Evolutionary conservation across 2,113 vertebrate species (phyloP).

Genomic region (Propithecus coquereli): DNA sequence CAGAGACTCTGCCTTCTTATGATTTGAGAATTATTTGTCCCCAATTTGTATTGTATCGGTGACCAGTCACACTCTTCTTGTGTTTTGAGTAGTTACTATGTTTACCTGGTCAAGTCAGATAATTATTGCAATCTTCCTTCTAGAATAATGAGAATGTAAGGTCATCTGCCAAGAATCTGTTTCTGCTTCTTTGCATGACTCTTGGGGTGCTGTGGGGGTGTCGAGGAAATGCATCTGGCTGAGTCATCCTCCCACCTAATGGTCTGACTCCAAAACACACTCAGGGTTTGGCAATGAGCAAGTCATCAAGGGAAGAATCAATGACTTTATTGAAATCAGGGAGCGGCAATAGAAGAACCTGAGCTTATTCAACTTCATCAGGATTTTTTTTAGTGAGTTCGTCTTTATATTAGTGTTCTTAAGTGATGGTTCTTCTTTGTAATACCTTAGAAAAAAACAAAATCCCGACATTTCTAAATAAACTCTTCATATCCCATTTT

Average conservation of each 20-base stretch:
- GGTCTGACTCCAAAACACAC: neutral
- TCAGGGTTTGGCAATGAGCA: neutral
- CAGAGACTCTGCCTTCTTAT: neutral
- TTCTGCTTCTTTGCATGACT: neutral
- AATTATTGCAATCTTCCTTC: neutral
- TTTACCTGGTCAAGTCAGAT: neutral
- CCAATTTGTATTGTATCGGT: rapidly evolving
- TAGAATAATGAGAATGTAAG: neutral
- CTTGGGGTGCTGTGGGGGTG: neutral
- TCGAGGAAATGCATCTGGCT: neutral
- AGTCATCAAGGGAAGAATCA: neutral
- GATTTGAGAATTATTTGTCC: neutral
- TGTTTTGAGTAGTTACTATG: neutral
- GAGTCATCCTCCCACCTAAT: slow-evolving; percentile 34
- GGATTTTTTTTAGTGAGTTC: neutral
- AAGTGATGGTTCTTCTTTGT: neutral
- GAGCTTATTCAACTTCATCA: neutral
- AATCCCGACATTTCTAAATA: neutral
- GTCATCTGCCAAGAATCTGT: neutral
- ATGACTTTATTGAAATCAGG: neutral
- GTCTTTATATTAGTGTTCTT: neutral
- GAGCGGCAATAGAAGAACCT: too few species aligned
- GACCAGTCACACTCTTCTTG: neutral
- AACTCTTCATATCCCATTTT: slow-evolving; percentile 4
- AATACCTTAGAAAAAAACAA: neutral